Base-by-base conservation (phyloP, 2,113 vertebrate species). In the Atherinomorus stipes region DNA sequence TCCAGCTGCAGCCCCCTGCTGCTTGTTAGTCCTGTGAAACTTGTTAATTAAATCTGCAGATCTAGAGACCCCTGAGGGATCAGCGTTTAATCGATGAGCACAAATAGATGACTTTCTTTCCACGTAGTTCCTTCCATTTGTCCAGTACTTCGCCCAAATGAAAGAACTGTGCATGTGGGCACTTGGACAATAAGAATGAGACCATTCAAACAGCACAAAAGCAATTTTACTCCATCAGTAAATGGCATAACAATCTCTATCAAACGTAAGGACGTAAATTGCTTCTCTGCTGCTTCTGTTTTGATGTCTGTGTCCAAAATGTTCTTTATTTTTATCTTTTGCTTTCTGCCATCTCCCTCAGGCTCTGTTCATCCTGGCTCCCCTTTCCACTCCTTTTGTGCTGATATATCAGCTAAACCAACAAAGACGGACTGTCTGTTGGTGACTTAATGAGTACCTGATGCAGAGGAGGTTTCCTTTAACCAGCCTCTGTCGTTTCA, bases 31-130 rank as follows among this genome's bases (percentile, higher is more conserved):
- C 73, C 61, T 70, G 64, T 67, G 74, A 84, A 88, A 87, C 71
- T 76, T 78, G 75, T 85, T 90, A 90, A 90, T 92, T 90, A 89
- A 88, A 90, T 88, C 60, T 77, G 65, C 64, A 74, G 71, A 88
- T 88, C 84, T 65, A 83, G 81, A 88, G 77, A 85, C 70, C 84
- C 84, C 44, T 1, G 2, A 76, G 88, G 76, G 89, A 74, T 64
- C 31, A 58, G 78, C 81, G 85, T 81, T 85, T 85, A 90, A 89
- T 90, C 86, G 28, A 86, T 88, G 80, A 81, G 82, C 78, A 85
- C 81, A 88, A 90, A 88, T 85, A 89, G 81, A 87, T 84, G 84
- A 79, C 78, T 86, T 84, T 85, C 73, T 81, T 85, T 90, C 70
- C 53, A 67, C 34, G 37, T 61, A 68, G 67, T 58, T 81, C 63